phyloP scores from a whole-genome alignment of 2,888 invertebrate species.

The Sphaeridia pumilis region DNA sequence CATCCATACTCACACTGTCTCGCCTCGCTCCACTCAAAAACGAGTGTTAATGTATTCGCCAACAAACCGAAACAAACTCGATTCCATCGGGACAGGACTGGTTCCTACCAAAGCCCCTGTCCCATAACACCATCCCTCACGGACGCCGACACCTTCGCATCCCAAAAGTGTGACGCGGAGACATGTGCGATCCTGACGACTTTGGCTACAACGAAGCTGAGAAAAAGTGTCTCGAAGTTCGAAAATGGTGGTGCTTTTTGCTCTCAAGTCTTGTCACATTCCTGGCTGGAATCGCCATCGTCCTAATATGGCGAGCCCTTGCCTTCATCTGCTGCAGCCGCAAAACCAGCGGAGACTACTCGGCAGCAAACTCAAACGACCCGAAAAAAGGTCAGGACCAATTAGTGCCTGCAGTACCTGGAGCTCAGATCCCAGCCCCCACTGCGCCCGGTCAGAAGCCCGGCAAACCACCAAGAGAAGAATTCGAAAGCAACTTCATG shows the following conservation, averaged over 20 bases:
- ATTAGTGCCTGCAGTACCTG: conserved; percentile 61
- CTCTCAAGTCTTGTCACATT: conserved; percentile 95
- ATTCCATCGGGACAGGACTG: too few species aligned
- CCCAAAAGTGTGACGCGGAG: too few species aligned
- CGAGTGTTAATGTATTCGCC: too few species aligned
- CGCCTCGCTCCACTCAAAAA: too few species aligned
- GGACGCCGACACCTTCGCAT: too few species aligned
- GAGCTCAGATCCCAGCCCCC: conserved; percentile 49
- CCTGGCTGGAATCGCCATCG: conserved; percentile 80
- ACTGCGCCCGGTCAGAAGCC: conserved; percentile 29
- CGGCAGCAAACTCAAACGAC: conserved; percentile 62
- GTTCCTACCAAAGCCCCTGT: too few species aligned
- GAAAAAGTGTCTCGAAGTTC: conserved; percentile 77
- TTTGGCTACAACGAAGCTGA: conserved; percentile 37
- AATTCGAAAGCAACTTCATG: conserved; percentile 99
- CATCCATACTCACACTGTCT: too few species aligned
- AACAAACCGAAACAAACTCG: too few species aligned
- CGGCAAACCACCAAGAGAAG: conserved; percentile 56
- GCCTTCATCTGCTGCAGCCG: conserved; percentile 90
- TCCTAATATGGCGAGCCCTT: conserved; percentile 84
- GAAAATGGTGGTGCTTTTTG: conserved; percentile 97
- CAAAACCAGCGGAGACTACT: conserved; percentile 61
- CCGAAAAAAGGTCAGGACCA: conserved; percentile 56
- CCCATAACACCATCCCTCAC: too few species aligned
- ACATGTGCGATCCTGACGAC: conserved; percentile 33